Percentiles rank a stretch among this genome's conserved stretches.
Evolutionary conservation across 2,888 invertebrate genomes (phyloP).

Genomic region (Pediacus dermestoides): DNA sequence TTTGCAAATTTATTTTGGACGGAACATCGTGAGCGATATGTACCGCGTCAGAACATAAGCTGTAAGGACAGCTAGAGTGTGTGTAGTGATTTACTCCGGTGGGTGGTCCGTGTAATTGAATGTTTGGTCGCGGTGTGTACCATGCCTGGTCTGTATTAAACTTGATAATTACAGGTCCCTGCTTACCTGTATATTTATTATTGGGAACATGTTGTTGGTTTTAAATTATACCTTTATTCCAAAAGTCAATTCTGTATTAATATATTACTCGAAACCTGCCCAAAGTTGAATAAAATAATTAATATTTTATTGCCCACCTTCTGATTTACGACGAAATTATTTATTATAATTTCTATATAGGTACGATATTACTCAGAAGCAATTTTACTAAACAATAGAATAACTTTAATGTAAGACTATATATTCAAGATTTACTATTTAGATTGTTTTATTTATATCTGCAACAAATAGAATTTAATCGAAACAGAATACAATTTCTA

Average conservation of each 20-base stretch:
- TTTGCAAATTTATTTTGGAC: conserved; percentile 20
- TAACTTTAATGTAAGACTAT: no score
- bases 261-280: conserved; percentile 30
- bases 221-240: conserved; percentile 39
- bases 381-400: no score
- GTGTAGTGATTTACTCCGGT: conserved; percentile 45
- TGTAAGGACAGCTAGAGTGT: conserved; percentile 27
- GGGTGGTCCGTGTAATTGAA: conserved; percentile 48
- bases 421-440: no score
- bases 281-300: conserved; percentile 2
- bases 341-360: no score
- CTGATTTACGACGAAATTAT: no score
- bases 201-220: conserved; percentile 36
- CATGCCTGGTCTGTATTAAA: conserved; percentile 39
- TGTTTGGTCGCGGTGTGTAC: conserved; percentile 42
- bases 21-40: conserved; percentile 11
- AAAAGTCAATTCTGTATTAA: conserved; percentile 34
- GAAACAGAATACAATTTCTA: no score
- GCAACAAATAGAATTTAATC: no score
- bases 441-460: no score
- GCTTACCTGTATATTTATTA: conserved; percentile 42
- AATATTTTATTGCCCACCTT: conserved; percentile 1
- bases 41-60: no score
- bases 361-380: no score
- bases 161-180: conserved; percentile 45